Evolutionary conservation across 1,140 invertebrate genomes (phyloP).

Genomic region (Micrasema longulum): DNA sequence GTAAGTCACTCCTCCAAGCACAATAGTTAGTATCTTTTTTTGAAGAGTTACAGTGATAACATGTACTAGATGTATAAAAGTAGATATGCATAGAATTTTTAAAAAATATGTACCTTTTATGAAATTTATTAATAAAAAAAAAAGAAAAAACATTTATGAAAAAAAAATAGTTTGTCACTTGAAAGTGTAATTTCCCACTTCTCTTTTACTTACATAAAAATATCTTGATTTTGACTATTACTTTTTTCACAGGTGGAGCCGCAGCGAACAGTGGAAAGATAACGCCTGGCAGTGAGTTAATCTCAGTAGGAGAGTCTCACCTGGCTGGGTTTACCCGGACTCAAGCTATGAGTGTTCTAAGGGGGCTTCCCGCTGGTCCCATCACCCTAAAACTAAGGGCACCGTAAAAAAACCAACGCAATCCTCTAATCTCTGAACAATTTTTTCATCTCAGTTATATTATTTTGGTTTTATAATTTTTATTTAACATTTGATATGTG

Average conservation of each 20-base stretch:
- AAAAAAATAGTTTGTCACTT: too few species aligned
- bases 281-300: slow-evolving; percentile 86
- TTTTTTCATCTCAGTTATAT: not conserved
- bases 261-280: slow-evolving; percentile 89
- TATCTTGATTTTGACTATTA: too few species aligned
- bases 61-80: too few species aligned
- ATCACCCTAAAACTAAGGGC: slow-evolving; percentile 65
- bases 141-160: too few species aligned
- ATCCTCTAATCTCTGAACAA: not conserved
- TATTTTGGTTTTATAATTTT: not conserved
- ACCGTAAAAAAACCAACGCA: slow-evolving; percentile 30
- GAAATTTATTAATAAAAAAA: too few species aligned
- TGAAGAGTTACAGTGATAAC: too few species aligned
- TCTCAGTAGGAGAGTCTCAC: slow-evolving; percentile 84
- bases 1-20: too few species aligned
- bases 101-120: too few species aligned
- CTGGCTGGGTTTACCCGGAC: slow-evolving; percentile 87
- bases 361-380: slow-evolving; percentile 85
- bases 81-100: too few species aligned
- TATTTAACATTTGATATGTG: not conserved
- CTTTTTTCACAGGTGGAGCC: slow-evolving; percentile 79
- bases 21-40: too few species aligned
- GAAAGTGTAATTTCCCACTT: too few species aligned
- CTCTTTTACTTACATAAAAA: too few species aligned
- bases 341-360: slow-evolving; percentile 93